A percentile compares a stretch with the other conserved stretches of the same genome.
Evolutionary conservation across 1,140 invertebrate species (phyloP).

Genomic region (Drosophila santomea): DNA sequence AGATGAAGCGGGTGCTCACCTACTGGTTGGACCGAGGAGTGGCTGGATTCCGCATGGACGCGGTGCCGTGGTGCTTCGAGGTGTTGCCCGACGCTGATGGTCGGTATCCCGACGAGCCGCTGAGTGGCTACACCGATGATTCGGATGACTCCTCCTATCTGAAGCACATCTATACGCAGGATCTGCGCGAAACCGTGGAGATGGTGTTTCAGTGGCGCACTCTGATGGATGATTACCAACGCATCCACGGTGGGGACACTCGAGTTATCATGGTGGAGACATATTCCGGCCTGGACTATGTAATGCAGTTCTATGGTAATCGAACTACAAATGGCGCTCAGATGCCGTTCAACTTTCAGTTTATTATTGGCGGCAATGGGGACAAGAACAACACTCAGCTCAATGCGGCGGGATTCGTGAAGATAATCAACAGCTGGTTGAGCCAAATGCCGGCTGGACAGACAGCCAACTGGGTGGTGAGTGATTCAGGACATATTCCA

Average conservation of each 20-base stretch:
- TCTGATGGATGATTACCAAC: slow-evolving; percentile 86
- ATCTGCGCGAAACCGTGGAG: slow-evolving; percentile 87
- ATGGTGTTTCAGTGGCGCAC: slow-evolving; percentile 87
- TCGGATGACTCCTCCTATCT: slow-evolving; percentile 86
- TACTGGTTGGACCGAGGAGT: slow-evolving; percentile 92
- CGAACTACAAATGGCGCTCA: slow-evolving; percentile 86
- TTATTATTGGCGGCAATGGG: slow-evolving; percentile 83
- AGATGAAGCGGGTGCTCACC: slow-evolving; percentile 89
- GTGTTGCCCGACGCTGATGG: slow-evolving; percentile 84
- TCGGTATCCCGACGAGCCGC: slow-evolving; percentile 87
- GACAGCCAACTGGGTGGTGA: slow-evolving; percentile 86
- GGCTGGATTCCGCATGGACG: slow-evolving; percentile 90
- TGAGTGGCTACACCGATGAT: slow-evolving; percentile 84
- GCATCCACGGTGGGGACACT: slow-evolving; percentile 81
- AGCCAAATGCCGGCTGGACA: slow-evolving; percentile 81
- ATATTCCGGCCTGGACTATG: slow-evolving; percentile 85
- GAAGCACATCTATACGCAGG: slow-evolving; percentile 88
- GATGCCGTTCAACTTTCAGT: slow-evolving; percentile 88
- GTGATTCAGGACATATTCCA: slow-evolving; percentile 11
- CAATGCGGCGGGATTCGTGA: slow-evolving; percentile 82
- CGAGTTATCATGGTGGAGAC: slow-evolving; percentile 91
- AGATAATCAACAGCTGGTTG: slow-evolving; percentile 85
- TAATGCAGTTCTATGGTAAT: slow-evolving; percentile 87
- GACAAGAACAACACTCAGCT: slow-evolving; percentile 85
- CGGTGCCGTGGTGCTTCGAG: slow-evolving; percentile 87